Evolutionary conservation across 2,797 vertebrate genomes (phyloP).

Genomic region (Spatula clypeata): DNA sequence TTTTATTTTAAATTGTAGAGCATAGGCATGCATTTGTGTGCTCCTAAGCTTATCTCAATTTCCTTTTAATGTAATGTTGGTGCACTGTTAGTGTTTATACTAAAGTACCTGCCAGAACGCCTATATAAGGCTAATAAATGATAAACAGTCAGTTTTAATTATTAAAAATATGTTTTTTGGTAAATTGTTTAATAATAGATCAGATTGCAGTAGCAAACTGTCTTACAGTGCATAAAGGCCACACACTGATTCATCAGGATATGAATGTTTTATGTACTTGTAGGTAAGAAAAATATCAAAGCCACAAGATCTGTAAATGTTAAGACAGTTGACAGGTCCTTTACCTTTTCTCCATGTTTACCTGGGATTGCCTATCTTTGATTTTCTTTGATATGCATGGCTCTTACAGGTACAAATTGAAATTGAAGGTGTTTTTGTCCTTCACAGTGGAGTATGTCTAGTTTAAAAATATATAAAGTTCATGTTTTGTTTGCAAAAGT

Average conservation of each 20-base stretch:
- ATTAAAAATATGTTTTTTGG: background rate
- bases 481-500: background rate
- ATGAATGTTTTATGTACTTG: constrained; percentile 32
- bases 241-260: background rate
- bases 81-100: background rate
- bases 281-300: constrained; percentile 5
- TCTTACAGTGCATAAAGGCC: background rate
- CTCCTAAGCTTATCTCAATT: background rate
- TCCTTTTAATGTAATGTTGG: background rate
- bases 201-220: background rate
- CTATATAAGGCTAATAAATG: background rate
- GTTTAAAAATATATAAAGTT: background rate
- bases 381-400: background rate
- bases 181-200: constrained; percentile 2
- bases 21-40: background rate
- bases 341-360: background rate
- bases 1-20: background rate
- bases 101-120: background rate
- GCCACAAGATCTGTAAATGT: background rate
- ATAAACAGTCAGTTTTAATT: background rate
- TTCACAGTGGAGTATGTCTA: background rate
- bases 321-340: background rate
- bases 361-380: background rate
- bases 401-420: constrained; percentile 6
- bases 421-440: background rate